phyloP scores from a whole-genome alignment of 2,888 invertebrate species.

The Drosophila multiciliata region DNA sequence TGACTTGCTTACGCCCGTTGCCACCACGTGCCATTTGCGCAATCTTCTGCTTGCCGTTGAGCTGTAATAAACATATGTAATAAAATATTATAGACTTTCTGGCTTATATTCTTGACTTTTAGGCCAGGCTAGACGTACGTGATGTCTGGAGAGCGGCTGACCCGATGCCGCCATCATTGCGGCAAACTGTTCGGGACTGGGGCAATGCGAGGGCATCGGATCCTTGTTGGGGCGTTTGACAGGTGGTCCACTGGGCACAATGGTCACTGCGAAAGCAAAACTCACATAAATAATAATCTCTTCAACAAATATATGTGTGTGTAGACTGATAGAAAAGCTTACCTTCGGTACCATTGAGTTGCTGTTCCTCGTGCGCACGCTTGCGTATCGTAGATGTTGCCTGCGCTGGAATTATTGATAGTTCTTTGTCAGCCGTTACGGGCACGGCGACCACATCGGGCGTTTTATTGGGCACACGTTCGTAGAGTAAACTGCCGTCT shows the following conservation, averaged over 20 bases:
- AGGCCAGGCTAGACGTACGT: constrained; percentile 85
- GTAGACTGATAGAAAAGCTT: background rate
- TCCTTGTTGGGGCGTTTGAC: constrained; percentile 93
- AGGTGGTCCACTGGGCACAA: constrained; percentile 87
- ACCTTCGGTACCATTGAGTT: constrained; percentile 86
- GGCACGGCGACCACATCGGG: constrained; percentile 70
- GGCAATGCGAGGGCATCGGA: constrained; percentile 89
- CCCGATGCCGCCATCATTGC: constrained; percentile 90
- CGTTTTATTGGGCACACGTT: constrained; percentile 92
- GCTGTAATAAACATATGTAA: constrained; percentile 84
- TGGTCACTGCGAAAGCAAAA: constrained; percentile 68
- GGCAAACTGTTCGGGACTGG: constrained; percentile 90
- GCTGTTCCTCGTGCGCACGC: constrained; percentile 92
- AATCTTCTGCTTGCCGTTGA: constrained; percentile 93
- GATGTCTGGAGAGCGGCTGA: constrained; percentile 90
- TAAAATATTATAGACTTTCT: background rate
- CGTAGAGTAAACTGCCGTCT: constrained; percentile 95
- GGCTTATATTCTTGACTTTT: background rate
- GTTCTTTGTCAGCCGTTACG: constrained; percentile 88
- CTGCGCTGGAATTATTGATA: constrained; percentile 87
- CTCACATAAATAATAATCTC: background rate
- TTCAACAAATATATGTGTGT: background rate
- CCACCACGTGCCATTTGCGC: constrained; percentile 91
- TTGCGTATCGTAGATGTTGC: constrained; percentile 89
- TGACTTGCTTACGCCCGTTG: constrained; percentile 93